Evolutionary conservation across 2,113 vertebrate species (phyloP).

Genomic region (Sprattus sprattus): DNA sequence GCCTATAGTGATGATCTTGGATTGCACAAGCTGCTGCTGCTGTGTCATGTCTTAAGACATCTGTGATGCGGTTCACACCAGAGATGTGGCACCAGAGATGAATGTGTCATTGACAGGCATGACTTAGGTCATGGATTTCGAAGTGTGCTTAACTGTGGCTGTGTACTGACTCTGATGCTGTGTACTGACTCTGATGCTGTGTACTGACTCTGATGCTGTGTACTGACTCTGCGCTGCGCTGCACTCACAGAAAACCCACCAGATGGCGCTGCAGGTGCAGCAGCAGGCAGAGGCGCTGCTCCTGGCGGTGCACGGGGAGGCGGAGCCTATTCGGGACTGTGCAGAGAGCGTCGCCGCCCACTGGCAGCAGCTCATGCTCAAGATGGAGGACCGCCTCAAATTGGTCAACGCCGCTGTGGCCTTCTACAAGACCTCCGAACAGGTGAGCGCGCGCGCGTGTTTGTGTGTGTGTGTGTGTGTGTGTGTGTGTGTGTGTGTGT

Average conservation of each 20-base stretch:
- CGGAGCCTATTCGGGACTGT: constrained; percentile 97
- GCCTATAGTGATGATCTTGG: too few species aligned
- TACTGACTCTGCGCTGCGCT: background rate
- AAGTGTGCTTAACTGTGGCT: background rate
- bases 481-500: constrained; percentile 15
- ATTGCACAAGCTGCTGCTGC: too few species aligned
- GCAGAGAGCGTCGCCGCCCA: constrained; percentile 97
- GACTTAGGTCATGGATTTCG: too few species aligned
- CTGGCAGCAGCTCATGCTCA: constrained; percentile 99
- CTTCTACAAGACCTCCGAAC: constrained; percentile 98
- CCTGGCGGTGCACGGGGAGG: constrained; percentile 97
- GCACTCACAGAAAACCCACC: constrained; percentile 87
- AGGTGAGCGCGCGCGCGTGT: constrained; percentile 68
- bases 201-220: background rate
- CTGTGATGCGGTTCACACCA: too few species aligned
- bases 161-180: background rate
- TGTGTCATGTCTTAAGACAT: too few species aligned
- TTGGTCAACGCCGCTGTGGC: constrained; percentile 97
- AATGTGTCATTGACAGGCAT: too few species aligned
- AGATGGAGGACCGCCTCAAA: constrained; percentile 98
- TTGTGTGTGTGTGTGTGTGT: constrained; percentile 9
- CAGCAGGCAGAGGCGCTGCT: constrained; percentile 96
- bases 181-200: background rate
- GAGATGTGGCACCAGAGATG: too few species aligned
- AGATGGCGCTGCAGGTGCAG: constrained; percentile 98